phyloP scores from a whole-genome alignment of 2,113 vertebrate genomes.

The Lates calcarifer region DNA sequence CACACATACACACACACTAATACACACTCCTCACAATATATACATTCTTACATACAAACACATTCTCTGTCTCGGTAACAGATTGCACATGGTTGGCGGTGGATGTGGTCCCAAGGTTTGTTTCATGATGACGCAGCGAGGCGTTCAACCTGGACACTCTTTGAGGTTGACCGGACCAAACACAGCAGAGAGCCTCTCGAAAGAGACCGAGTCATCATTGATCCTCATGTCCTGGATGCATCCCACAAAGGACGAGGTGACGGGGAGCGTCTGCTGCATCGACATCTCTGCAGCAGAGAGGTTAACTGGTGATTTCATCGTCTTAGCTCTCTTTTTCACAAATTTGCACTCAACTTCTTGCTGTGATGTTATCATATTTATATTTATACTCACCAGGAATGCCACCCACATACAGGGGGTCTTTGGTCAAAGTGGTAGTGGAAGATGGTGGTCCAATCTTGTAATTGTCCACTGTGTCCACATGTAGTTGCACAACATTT shows the following conservation, averaged over 20 bases:
- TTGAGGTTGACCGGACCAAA: constrained; percentile 88
- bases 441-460: constrained; percentile 79
- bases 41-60: constrained; percentile 62
- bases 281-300: constrained; percentile 47
- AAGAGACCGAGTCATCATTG: constrained; percentile 83
- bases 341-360: neutral
- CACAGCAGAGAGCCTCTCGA: constrained; percentile 81
- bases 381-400: constrained; percentile 87
- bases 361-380: neutral
- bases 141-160: constrained; percentile 88
- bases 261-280: constrained; percentile 73
- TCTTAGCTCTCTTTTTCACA: neutral
- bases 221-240: constrained; percentile 89
- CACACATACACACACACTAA: constrained; percentile 11
- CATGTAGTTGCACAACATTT: constrained; percentile 87
- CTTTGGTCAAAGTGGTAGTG: constrained; percentile 59
- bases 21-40: constrained; percentile 30
- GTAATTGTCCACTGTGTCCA: constrained; percentile 86
- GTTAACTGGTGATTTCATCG: neutral
- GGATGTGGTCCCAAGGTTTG: constrained; percentile 74
- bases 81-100: constrained; percentile 76
- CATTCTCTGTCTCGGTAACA: constrained; percentile 75
- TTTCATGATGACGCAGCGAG: constrained; percentile 10
- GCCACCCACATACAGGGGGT: constrained; percentile 89
- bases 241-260: constrained; percentile 87